Evolutionary conservation across 1,140 invertebrate species (phyloP), one percentile per base, ranked within the genome.

Genomic region (Schlechtendalia chinensis): DNA sequence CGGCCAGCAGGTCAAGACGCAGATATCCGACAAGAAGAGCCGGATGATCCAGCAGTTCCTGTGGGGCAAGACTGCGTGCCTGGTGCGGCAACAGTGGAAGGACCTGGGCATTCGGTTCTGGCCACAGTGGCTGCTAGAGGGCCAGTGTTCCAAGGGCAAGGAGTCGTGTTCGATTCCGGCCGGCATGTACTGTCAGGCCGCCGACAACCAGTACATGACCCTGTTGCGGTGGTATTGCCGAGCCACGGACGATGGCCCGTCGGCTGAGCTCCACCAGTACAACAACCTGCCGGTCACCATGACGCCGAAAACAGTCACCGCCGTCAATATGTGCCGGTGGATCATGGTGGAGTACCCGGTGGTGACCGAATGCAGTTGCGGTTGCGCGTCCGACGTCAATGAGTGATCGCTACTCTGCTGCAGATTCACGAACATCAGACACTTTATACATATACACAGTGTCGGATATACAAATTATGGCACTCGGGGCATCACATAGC

Each of bases 121-220:
- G 89, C 89, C 89, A 0, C 84, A 89, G 19, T 90, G 89, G 88
- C 86, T 90, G 47, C 86, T 86, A 81, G 87, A 89, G 82, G 89
- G 89, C 1, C 83, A 84, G 27, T 89, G 89, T 83, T 83, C 85
- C 63, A 80, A 81, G 56, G 85, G 86, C 8, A 39, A 79, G 22
- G 83, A 85, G 14, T 88, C 89, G n/a, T 90, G 89, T 82, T 90
- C 89, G 12, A 86, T 90, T 50, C 89, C 89, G 0, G 86, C 88
- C 0, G 89, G 89, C 12, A 90, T 90, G 89, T 86, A 84, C 59
- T 90, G 89, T 83, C 85, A 85, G 53, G 84, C 86, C 10, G 82
- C 84, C 12, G 81, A 82, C 63, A 84, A 83, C n/a, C 83, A 84
- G 58, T 85, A 86, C 59, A 88, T 88, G 83, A 85, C 85, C 39